Percentiles rank a stretch among this genome's conserved stretches.
These are phyloP conservation scores for Leptinotarsa tumamoca DNA, from an alignment of 2,888 invertebrate genomes.

Conservation along the genomic window DNA sequence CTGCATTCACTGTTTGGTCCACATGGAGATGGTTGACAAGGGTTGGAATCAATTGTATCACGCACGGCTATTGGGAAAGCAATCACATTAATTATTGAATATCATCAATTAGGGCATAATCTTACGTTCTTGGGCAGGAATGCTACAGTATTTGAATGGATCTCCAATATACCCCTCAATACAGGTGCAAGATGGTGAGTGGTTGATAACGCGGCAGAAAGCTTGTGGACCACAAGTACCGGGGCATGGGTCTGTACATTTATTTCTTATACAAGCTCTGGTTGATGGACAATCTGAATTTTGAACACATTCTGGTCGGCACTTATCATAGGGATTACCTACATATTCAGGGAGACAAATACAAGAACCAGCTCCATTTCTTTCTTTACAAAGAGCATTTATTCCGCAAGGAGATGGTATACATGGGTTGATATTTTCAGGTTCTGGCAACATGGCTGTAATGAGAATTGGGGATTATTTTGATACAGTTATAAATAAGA, in stretches of 20 bases:
- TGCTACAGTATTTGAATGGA: slow-evolving; percentile 70
- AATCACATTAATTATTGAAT: not conserved
- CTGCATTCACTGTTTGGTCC: slow-evolving; percentile 85
- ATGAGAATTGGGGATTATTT: slow-evolving; percentile 21
- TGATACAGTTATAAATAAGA: not conserved
- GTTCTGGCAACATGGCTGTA: slow-evolving; percentile 48
- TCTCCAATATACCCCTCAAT: slow-evolving; percentile 75
- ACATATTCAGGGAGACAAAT: slow-evolving; percentile 77
- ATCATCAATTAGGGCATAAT: slow-evolving; percentile 32
- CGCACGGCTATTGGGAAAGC: slow-evolving; percentile 37
- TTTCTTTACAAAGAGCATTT: slow-evolving; percentile 81
- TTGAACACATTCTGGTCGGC: slow-evolving; percentile 76
- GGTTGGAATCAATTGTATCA: slow-evolving; percentile 64
- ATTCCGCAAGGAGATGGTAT: slow-evolving; percentile 75
- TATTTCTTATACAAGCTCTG: slow-evolving; percentile 74
- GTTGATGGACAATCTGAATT: slow-evolving; percentile 76
- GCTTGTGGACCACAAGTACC: slow-evolving; percentile 79
- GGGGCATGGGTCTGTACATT: slow-evolving; percentile 77
- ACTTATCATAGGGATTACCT: slow-evolving; percentile 83
- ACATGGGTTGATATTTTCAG: slow-evolving; percentile 71
- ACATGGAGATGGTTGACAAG: slow-evolving; percentile 77
- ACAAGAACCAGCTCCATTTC: slow-evolving; percentile 80
- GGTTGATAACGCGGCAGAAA: slow-evolving; percentile 75
- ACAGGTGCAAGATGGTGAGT: slow-evolving; percentile 75
- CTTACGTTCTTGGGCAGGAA: slow-evolving; percentile 64